Evolutionary conservation across 2,113 vertebrate species (phyloP).

Genomic region (Anhinga anhinga): DNA sequence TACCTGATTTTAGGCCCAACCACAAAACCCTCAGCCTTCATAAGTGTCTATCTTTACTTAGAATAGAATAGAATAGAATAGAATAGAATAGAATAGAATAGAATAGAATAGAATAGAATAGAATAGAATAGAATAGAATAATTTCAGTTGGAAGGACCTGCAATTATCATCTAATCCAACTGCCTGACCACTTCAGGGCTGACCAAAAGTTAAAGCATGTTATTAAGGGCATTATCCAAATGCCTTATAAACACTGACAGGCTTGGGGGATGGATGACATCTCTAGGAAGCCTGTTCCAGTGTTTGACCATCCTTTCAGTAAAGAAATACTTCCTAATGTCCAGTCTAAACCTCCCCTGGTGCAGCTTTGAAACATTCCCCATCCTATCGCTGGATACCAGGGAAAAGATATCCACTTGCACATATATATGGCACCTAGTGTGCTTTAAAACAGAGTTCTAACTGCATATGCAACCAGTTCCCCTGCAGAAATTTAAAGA

Average conservation of each 20-base stretch:
- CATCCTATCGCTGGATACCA: background rate
- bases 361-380: background rate
- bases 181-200: background rate
- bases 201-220: background rate
- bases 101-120: no score
- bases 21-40: background rate
- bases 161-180: background rate
- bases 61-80: no score
- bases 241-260: background rate
- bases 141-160: background rate
- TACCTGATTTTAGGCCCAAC: background rate
- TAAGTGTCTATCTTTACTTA: background rate
- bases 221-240: background rate
- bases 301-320: fast-evolving
- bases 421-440: background rate
- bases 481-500: background rate
- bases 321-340: background rate
- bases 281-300: background rate
- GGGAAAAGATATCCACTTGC: background rate
- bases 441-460: background rate
- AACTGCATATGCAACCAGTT: background rate
- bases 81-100: background rate
- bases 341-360: no score
- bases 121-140: no score
- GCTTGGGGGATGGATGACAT: fast-evolving